These are phyloP conservation scores for Malthinus seriepunctatus DNA, from an alignment of 2,888 invertebrate genomes.

Conservation along the genomic window DNA sequence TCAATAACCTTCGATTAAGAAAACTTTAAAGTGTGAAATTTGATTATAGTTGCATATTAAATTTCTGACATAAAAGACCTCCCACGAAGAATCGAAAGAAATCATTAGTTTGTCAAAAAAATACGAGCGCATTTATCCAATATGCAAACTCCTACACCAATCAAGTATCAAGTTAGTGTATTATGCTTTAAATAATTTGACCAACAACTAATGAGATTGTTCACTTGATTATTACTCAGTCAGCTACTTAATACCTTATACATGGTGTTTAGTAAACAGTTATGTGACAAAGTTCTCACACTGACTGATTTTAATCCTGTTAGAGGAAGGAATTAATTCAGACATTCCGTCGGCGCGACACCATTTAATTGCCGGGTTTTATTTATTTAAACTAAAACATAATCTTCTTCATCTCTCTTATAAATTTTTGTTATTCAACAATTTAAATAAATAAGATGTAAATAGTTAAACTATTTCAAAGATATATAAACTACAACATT, in stretches of 20 bases:
- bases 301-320: slow-evolving; percentile 33
- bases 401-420: too few species aligned
- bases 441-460: too few species aligned
- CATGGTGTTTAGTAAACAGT: slow-evolving; percentile 40
- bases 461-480: too few species aligned
- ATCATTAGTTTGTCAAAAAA: slow-evolving; percentile 32
- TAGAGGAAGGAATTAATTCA: slow-evolving; percentile 20
- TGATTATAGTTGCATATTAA: slow-evolving; percentile 52
- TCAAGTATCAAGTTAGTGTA: slow-evolving; percentile 8
- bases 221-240: slow-evolving; percentile 29
- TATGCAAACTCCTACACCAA: too few species aligned
- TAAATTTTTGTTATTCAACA: too few species aligned
- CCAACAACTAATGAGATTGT: slow-evolving; percentile 16
- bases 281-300: slow-evolving; percentile 42
- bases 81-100: slow-evolving; percentile 44
- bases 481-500: too few species aligned
- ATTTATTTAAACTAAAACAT: slow-evolving; percentile 8
- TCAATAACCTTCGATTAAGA: slow-evolving; percentile 17
- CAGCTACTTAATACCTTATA: slow-evolving; percentile 43
- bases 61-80: slow-evolving; percentile 52
- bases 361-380: slow-evolving; percentile 16
- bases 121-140: not conserved
- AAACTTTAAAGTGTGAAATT: slow-evolving; percentile 53
- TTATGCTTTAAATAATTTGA: slow-evolving; percentile 1
- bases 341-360: slow-evolving; percentile 25